Evolutionary conservation across 2,797 vertebrate species (phyloP), one percentile per base, ranked within the genome.

Genomic region (Limosa lapponica): DNA sequence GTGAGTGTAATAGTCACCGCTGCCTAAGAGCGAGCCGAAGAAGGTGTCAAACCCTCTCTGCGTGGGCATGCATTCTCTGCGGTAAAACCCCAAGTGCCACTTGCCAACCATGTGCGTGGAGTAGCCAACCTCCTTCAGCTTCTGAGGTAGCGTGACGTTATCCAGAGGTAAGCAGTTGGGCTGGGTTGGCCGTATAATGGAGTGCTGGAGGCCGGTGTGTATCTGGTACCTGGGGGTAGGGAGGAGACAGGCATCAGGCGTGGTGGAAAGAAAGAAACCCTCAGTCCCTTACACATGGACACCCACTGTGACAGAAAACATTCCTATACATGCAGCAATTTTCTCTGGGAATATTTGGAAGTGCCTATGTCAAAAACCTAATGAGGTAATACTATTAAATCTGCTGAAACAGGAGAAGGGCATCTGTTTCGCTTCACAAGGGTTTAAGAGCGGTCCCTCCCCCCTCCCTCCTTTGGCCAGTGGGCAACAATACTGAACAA

Each of bases 91-190:
- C 94, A 99, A 97, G 96, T 99, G 99, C 99, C 99, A 99, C 97
- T 99, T 99, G 83, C 99, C 99, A 91, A 99, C 99, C 99, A 99
- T 99, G 94, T 99, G 99, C 0, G 99, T 99, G 72, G 99, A 98
- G 92, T 99, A 99, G 52, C 99, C 99, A 1, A 98, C 99, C 71
- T 99, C 98, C 96, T 98, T 99, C 57, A 99, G 98, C 97, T 99
- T 99, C 97, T 99, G 99, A 95, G 99, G 99, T 96, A 99, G 98
- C 4, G 99, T 99, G 93, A 98, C 91, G 3, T 99, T 99, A 95
- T 99, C 99, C 97, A 99, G 95, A 52, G 99, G 99, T 58, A 99
- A 98, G 95, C 99, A 99, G 98, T 99, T 99, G 92, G 99, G 99
- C 89, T 99, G 99, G 1, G 99, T 98, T 15, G 99, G 99, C 72